Evolutionary conservation across 2,113 vertebrate genomes (phyloP), one percentile per base, ranked within the genome.

Genomic region (Apistogramma diplotaenia): DNA sequence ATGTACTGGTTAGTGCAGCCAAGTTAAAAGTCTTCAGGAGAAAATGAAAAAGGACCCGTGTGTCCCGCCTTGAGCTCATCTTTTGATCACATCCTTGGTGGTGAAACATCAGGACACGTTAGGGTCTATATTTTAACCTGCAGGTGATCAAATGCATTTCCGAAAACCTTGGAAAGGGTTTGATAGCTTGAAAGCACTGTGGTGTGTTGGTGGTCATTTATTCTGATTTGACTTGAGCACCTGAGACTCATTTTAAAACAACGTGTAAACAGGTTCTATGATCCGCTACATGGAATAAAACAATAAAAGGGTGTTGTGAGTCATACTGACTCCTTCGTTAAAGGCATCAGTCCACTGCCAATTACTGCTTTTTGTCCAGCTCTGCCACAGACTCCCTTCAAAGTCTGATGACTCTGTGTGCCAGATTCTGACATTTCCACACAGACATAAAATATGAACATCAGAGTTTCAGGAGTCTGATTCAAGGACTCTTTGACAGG

Each of bases 401-500:
- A 16, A 58, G 23, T 70, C 54, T 1, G 16, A 53, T 10, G 1
- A 21, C 60, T 16, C 1, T 21, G 23, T n/a, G 16, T 5, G 55
- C 2, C 33, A 2, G n/a, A 13, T 49, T 9, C 4, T 62, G 59
- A 74, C n/a, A 13, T 54, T 54, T 58, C 3, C 25, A 58, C 5
- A 4, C 2, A 23, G 23, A 33, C 18, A 21, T 51, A 62, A 46
- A 51, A 6, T 5, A 15, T 29, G 31, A 51, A 25, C 53, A 33
- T 23, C 25, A 4, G 23, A 43, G 35, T 5, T 29, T 54, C 67
- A 16, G 9, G 11, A 31, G 74, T 40, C 53, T 11, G 57, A 72
- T 2, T 56, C 16, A 37, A 70, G 79, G 83, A 77, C 73, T 16
- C 75, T 37, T 3, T 25, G 67, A 61, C 51, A 23, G 49, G 55